Conservation (phyloP, 2,888 invertebrate species). For the Steinernema scapterisci region DNA sequence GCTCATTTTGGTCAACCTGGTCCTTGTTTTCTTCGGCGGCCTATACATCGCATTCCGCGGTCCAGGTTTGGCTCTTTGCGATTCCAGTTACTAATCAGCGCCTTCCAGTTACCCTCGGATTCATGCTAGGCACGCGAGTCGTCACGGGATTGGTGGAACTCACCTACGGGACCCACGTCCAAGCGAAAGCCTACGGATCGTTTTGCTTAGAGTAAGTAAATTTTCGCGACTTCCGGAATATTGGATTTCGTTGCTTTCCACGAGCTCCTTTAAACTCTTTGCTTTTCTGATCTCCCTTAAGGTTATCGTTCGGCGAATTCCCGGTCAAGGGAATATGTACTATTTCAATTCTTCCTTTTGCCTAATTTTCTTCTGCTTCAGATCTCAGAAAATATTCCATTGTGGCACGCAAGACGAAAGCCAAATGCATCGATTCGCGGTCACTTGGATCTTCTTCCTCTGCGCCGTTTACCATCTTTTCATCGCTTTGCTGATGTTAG, state of each 20-base stretch:
- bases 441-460: slow-evolving; percentile 18
- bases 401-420: not conserved
- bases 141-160: not conserved
- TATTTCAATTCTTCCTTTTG: not conserved
- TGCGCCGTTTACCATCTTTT: not conserved
- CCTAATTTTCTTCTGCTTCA: too few relatives aligned
- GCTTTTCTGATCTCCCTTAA: too few relatives aligned
- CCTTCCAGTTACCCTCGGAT: not conserved
- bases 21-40: not conserved
- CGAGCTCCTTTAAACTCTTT: too few relatives aligned
- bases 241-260: too few relatives aligned
- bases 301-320: too few relatives aligned
- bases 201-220: not conserved
- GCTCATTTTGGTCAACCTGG: not conserved
- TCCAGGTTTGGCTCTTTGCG: not conserved
- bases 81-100: not conserved
- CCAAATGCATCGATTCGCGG: not conserved
- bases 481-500: slow-evolving; percentile 12
- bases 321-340: not conserved
- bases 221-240: too few relatives aligned
- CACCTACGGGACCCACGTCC: not conserved
- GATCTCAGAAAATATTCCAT: not conserved
- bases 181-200: not conserved
- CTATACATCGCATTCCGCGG: not conserved
- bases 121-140: not conserved